These are phyloP conservation scores for Formica selysi DNA, from an alignment of 1,140 invertebrate species.

Conservation along the genomic window DNA sequence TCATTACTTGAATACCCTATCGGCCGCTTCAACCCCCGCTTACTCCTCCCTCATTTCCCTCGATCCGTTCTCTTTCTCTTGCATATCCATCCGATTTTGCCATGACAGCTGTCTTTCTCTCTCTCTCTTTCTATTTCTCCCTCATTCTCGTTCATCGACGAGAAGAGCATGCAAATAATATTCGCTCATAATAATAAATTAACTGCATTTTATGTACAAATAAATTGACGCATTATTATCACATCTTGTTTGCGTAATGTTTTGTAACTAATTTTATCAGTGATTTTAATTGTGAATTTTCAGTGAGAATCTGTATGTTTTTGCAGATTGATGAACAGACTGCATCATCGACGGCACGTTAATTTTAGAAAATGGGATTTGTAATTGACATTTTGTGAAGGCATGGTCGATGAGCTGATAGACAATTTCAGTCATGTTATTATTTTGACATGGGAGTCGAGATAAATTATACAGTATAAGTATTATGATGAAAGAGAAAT, in stretches of 20 bases:
- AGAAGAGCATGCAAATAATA: conserved; percentile 4
- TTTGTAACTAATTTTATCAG: conserved; percentile 45
- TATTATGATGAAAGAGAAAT: not conserved
- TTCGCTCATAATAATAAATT: conserved; percentile 41
- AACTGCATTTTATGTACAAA: conserved; percentile 35
- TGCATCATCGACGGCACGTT: conserved; percentile 26
- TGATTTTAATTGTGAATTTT: conserved; percentile 37
- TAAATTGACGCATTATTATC: conserved; percentile 47
- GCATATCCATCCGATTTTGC: not conserved
- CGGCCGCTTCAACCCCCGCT: conserved; percentile 25
- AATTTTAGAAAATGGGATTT: conserved; percentile 46
- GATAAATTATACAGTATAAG: not conserved
- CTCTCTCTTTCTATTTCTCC: not conserved
- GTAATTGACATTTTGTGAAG: conserved; percentile 50
- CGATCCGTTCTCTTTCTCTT: not conserved
- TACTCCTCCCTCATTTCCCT: not conserved
- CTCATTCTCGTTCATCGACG: not conserved
- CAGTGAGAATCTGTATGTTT: conserved; percentile 13
- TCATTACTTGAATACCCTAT: conserved; percentile 76
- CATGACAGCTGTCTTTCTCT: not conserved
- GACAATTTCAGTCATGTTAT: conserved; percentile 29
- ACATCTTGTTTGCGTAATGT: conserved; percentile 34
- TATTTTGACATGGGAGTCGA: not conserved
- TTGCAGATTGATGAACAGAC: not conserved
- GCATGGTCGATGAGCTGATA: not conserved